Percentiles rank a stretch among this genome's conserved stretches.
Conservation (phyloP, 2,797 vertebrate genomes). For the Mormyrus hasselquistii region DNA sequence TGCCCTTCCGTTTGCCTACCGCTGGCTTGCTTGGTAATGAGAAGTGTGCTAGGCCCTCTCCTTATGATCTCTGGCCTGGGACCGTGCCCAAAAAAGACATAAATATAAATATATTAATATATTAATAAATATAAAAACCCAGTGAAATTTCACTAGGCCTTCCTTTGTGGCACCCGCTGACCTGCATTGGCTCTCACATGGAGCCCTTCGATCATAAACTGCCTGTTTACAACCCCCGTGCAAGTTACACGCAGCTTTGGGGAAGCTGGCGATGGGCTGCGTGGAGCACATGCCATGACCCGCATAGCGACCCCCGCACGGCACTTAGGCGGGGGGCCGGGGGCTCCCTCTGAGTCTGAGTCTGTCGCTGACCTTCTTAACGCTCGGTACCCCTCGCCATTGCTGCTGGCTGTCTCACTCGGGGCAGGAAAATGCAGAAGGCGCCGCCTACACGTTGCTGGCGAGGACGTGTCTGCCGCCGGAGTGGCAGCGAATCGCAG, state of each 20-base stretch:
- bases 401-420: neutral
- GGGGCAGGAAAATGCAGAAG: neutral
- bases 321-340: neutral
- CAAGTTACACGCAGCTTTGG: neutral
- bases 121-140: neutral
- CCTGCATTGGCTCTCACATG: neutral
- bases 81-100: neutral
- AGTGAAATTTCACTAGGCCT: neutral
- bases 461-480: neutral
- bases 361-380: neutral
- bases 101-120: no score
- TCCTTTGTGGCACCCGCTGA: neutral
- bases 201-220: neutral
- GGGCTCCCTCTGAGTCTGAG: neutral
- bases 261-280: neutral
- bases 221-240: neutral
- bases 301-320: neutral
- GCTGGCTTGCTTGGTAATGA: neutral
- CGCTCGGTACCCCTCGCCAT: neutral
- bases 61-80: neutral
- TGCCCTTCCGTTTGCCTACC: neutral
- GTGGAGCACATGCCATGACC: neutral
- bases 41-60: neutral
- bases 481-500: neutral
- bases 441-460: neutral